Evolutionary conservation across 2,113 vertebrate genomes (phyloP).

Genomic region (Phyllostomus discolor): DNA sequence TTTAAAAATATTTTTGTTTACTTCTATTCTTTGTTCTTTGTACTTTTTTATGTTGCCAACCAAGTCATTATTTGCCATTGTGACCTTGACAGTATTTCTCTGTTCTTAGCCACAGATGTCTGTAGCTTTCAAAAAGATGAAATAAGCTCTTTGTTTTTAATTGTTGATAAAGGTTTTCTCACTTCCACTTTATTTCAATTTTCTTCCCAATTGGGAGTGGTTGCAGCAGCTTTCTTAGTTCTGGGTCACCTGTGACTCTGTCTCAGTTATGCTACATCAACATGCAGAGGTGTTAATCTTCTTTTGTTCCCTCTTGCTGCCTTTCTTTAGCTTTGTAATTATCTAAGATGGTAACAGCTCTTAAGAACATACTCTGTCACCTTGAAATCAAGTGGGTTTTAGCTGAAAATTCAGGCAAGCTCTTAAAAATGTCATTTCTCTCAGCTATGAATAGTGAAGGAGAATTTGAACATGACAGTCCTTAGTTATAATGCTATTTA

Average conservation of each 20-base stretch:
- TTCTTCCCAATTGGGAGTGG: conserved; percentile 62
- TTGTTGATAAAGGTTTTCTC: conserved; percentile 67
- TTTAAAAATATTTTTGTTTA: conserved; percentile 37
- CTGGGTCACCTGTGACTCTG: not conserved
- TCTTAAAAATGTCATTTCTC: conserved; percentile 70
- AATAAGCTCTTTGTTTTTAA: conserved; percentile 61
- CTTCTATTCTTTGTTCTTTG: conserved; percentile 39
- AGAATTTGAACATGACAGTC: conserved; percentile 57
- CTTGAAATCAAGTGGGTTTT: conserved; percentile 77
- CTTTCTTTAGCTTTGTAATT: conserved; percentile 76
- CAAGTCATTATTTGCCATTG: conserved; percentile 5
- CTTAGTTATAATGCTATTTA: conserved; percentile 50
- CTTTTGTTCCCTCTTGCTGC: conserved; percentile 5
- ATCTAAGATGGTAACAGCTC: conserved; percentile 56
- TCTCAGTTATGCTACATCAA: conserved; percentile 55
- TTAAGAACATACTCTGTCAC: conserved; percentile 76
- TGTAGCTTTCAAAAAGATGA: conserved; percentile 8
- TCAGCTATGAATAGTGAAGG: conserved; percentile 56
- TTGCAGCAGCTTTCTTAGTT: not conserved
- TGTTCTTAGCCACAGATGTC: conserved; percentile 23
- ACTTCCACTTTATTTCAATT: conserved; percentile 57
- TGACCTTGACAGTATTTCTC: conserved; percentile 33
- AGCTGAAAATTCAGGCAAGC: conserved; percentile 71
- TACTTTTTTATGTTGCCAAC: not conserved
- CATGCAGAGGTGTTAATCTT: conserved; percentile 67